These are phyloP conservation scores for Andrena marginata DNA, from an alignment of 2,888 invertebrate genomes.

Conservation along the genomic window DNA sequence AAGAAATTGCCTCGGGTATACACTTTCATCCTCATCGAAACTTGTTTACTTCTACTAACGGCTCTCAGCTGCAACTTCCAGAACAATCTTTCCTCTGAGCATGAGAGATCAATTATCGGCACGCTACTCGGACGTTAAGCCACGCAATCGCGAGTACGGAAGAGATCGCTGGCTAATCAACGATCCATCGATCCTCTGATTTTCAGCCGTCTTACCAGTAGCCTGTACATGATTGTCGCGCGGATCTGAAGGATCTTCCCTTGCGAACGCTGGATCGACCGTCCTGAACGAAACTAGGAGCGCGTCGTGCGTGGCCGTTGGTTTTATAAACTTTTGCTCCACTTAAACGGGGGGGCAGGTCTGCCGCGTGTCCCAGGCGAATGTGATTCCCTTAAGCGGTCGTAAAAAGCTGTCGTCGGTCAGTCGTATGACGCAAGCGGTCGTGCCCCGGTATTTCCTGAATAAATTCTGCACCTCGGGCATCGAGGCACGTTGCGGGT, in stretches of 20 bases:
- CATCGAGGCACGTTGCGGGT: constrained; percentile 44
- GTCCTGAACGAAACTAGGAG: constrained; percentile 77
- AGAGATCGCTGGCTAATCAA: background rate
- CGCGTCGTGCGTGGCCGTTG: constrained; percentile 66
- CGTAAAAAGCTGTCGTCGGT: constrained; percentile 79
- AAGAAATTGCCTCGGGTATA: too few species aligned
- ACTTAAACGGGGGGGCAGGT: constrained; percentile 70
- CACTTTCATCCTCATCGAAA: too few species aligned
- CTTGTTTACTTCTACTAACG: background rate
- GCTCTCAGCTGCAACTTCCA: background rate
- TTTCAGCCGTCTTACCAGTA: constrained; percentile 69
- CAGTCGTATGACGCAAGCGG: constrained; percentile 76
- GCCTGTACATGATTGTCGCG: constrained; percentile 68
- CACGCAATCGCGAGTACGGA: background rate
- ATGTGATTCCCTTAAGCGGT: constrained; percentile 83
- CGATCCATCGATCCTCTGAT: background rate
- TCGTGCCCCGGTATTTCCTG: constrained; percentile 82
- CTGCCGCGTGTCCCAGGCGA: constrained; percentile 56
- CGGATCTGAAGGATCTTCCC: background rate
- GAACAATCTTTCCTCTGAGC: background rate
- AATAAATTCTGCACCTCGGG: constrained; percentile 78
- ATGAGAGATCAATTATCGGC: background rate
- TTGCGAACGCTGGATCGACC: constrained; percentile 51
- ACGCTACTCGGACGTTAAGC: background rate
- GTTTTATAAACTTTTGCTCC: constrained; percentile 84